phyloP scores from a whole-genome alignment of 2,888 invertebrate genomes.

The Megamerina dolium region DNA sequence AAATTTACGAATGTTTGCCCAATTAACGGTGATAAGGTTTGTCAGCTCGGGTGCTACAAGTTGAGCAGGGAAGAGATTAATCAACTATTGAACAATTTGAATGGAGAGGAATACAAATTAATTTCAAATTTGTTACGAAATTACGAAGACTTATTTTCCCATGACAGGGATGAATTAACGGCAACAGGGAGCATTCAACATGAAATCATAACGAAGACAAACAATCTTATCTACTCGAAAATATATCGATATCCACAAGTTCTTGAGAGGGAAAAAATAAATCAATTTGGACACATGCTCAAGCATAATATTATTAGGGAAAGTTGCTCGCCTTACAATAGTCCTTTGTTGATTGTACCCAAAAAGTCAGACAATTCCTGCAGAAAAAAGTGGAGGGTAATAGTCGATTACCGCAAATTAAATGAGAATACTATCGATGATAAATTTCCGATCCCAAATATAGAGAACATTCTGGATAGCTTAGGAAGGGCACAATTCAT shows the following conservation, averaged over 20 bases:
- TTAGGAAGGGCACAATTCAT: neutral
- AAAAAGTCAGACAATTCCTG: conserved; percentile 11
- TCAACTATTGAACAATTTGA: neutral
- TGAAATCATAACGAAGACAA: conserved; percentile 15
- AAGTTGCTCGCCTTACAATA: conserved; percentile 13
- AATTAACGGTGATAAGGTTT: no score
- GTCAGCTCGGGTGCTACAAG: no score
- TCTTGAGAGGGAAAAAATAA: conserved; percentile 12
- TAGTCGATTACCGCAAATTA: conserved; percentile 9
- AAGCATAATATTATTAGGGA: conserved; percentile 8
- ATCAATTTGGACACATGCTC: neutral
- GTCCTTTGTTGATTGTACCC: conserved; percentile 14
- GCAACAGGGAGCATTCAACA: conserved; percentile 11
- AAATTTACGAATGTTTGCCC: no score
- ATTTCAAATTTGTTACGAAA: conserved; percentile 3
- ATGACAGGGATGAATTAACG: conserved; percentile 14
- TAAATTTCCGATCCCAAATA: conserved; percentile 15
- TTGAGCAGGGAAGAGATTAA: no score
- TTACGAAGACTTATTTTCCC: conserved; percentile 11
- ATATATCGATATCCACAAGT: conserved; percentile 17
- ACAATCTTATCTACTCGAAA: conserved; percentile 14
- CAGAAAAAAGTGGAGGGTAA: conserved; percentile 13
- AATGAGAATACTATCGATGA: conserved; percentile 15
- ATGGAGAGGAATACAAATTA: neutral
- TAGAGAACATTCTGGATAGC: conserved; percentile 1